Percentiles rank a stretch among this genome's conserved stretches.
Evolutionary conservation across 37 sponge, comb jelly and placozoan genomes (phyloP).

Genomic region (Beroe forskalii): DNA sequence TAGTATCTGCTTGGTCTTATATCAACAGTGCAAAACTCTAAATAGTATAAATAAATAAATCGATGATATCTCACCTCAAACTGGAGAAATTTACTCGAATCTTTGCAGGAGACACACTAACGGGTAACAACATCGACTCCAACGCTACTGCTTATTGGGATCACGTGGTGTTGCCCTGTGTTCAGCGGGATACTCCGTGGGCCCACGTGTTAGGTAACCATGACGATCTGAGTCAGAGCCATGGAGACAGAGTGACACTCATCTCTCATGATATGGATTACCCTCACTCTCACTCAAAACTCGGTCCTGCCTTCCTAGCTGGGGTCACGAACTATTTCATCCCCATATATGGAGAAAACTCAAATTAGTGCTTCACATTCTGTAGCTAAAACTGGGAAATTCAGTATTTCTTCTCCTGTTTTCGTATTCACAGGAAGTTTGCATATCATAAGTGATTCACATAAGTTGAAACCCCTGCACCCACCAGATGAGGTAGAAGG

Average conservation of each 20-base stretch:
- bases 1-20: too few species aligned
- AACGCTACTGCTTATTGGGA: slow-evolving; percentile 71
- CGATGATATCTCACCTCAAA: too few species aligned
- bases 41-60: too few species aligned
- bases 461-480: not conserved
- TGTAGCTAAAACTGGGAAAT: too few species aligned
- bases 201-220: slow-evolving; percentile 73
- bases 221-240: slow-evolving; percentile 60
- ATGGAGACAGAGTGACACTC: slow-evolving; percentile 35
- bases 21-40: too few species aligned
- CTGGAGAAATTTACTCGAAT: too few species aligned
- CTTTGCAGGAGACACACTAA: slow-evolving; percentile 69
- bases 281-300: not conserved
- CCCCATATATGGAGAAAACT: slow-evolving; percentile 36
- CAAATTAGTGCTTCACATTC: too few species aligned
- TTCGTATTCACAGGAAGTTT: too few species aligned
- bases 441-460: too few species aligned
- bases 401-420: too few species aligned
- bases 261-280: slow-evolving; percentile 5
- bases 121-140: slow-evolving; percentile 69
- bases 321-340: slow-evolving; percentile 54
- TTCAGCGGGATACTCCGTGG: slow-evolving; percentile 66
- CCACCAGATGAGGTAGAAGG: not conserved
- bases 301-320: not conserved
- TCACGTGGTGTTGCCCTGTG: slow-evolving; percentile 67